Conservation (phyloP, 1,140 invertebrate genomes). For the Drosophila simulans region DNA sequence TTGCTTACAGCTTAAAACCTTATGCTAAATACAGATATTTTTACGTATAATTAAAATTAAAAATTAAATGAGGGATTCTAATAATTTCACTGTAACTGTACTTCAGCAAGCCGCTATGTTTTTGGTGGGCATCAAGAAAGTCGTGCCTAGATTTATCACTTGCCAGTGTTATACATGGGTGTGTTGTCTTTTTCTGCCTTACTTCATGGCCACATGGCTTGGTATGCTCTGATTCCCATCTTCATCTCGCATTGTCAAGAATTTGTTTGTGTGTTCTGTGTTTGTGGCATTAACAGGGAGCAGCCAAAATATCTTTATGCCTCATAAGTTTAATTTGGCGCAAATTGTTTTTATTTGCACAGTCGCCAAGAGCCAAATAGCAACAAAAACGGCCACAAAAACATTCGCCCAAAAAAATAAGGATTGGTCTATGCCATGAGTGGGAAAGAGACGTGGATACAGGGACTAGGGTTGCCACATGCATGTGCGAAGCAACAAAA, state of each 20-base stretch:
- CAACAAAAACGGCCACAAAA: slow-evolving; percentile 44
- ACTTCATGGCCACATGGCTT: slow-evolving; percentile 60
- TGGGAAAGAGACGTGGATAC: background rate
- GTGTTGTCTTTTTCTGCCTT: slow-evolving; percentile 40
- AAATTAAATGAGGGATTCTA: background rate
- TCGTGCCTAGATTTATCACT: slow-evolving; percentile 77
- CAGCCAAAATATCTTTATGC: slow-evolving; percentile 82
- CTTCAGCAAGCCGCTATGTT: slow-evolving; percentile 7
- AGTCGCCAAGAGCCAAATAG: slow-evolving; percentile 64
- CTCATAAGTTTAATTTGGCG: slow-evolving; percentile 82
- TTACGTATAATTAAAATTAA: background rate
- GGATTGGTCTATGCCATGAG: background rate
- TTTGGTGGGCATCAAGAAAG: slow-evolving; percentile 39
- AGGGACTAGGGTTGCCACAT: slow-evolving; percentile 59
- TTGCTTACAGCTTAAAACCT: no score
- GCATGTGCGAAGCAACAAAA: slow-evolving; percentile 73
- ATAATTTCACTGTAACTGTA: background rate
- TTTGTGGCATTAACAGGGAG: slow-evolving; percentile 69
- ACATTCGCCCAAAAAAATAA: slow-evolving; percentile 2
- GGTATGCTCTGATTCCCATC: slow-evolving; percentile 59
- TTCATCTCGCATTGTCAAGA: slow-evolving; percentile 65
- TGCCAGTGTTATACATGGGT: slow-evolving; percentile 53
- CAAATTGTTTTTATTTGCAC: slow-evolving; percentile 81
- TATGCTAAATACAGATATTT: no score
- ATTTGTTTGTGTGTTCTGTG: slow-evolving; percentile 50